These are phyloP conservation scores for Isotomurus palustris DNA, from an alignment of 2,888 invertebrate genomes.

Conservation along the genomic window DNA sequence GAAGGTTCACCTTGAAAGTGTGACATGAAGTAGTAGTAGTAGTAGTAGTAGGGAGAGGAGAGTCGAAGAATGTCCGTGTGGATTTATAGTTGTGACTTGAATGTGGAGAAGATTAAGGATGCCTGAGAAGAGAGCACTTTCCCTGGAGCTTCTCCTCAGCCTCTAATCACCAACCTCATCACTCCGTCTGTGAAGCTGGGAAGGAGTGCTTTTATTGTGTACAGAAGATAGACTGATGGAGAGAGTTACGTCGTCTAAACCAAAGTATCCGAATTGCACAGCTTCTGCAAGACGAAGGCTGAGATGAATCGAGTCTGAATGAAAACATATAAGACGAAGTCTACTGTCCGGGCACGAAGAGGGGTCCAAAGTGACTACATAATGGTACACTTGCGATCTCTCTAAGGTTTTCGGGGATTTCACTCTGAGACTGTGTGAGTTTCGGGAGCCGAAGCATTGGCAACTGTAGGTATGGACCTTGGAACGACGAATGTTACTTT, in stretches of 20 bases:
- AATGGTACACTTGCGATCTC: background rate
- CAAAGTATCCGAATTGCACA: too few species aligned
- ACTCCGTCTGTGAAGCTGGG: too few species aligned
- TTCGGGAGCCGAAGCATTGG: slow-evolving; percentile 12
- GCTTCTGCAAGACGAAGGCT: background rate
- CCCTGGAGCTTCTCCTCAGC: background rate
- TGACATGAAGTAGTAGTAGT: background rate
- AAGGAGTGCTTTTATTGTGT: too few species aligned
- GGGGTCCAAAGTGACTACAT: background rate
- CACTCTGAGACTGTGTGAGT: slow-evolving; percentile 9
- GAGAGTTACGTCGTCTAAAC: too few species aligned
- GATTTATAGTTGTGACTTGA: slow-evolving; percentile 3
- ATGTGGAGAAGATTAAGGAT: background rate
- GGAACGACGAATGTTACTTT: too few species aligned
- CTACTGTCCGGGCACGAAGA: background rate
- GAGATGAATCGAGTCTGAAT: too few species aligned
- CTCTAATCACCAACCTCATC: background rate
- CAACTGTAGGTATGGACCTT: slow-evolving; percentile 4
- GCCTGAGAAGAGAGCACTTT: background rate
- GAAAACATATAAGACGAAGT: too few species aligned
- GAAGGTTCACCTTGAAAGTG: background rate
- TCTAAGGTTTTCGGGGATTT: background rate
- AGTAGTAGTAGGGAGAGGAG: too few species aligned
- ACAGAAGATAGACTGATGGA: too few species aligned
- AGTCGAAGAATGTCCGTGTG: background rate